Evolutionary conservation across 2,113 vertebrate genomes (phyloP).

Genomic region (Ptilonorhynchus violaceus): DNA sequence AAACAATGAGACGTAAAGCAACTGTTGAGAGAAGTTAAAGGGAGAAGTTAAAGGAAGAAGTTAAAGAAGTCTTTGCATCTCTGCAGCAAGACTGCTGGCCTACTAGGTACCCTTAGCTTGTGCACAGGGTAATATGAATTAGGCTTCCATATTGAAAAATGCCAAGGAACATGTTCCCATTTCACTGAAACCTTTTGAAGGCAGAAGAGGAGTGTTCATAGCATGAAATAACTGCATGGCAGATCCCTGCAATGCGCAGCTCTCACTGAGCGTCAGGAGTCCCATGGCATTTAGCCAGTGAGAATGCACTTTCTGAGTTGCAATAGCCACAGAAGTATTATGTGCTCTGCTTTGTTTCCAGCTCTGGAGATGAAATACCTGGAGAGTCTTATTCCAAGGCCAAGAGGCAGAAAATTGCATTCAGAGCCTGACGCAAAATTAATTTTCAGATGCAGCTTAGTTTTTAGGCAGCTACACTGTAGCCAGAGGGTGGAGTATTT

Average conservation of each 20-base stretch:
- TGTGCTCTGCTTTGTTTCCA: accelerated
- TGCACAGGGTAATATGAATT: neutral
- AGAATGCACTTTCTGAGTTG: neutral
- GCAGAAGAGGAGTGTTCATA: neutral
- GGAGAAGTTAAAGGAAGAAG: neutral
- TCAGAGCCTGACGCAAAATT: neutral
- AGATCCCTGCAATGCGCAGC: neutral
- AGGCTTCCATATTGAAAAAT: neutral
- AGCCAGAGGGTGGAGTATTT: neutral
- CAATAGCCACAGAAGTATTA: neutral
- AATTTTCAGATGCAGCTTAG: neutral
- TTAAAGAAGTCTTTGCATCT: neutral
- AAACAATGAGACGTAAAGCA: neutral
- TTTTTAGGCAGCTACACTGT: neutral
- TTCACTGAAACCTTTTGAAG: neutral
- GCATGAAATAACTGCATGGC: neutral
- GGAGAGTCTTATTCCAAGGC: neutral
- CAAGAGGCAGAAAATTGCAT: neutral
- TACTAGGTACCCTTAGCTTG: neutral
- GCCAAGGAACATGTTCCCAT: neutral
- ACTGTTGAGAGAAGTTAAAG: neutral
- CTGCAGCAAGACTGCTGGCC: neutral
- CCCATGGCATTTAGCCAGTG: neutral
- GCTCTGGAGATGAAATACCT: neutral
- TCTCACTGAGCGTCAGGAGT: neutral